These are phyloP conservation scores for Myzus persicae DNA, from an alignment of 1,140 invertebrate genomes.

Conservation along the genomic window DNA sequence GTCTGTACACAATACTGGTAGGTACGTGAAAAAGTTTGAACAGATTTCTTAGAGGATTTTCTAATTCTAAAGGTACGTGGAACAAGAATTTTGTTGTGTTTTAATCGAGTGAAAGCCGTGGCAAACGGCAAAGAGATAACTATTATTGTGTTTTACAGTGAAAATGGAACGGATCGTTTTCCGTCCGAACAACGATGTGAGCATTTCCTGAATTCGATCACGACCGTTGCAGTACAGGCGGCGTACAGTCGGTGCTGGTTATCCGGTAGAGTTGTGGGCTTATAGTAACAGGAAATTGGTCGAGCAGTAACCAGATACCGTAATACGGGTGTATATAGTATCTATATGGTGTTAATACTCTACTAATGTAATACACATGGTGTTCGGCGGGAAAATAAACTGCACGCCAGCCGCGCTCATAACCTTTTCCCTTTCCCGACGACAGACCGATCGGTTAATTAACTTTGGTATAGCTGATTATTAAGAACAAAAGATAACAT, in stretches of 20 bases:
- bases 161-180: neutral
- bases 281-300: slow-evolving; percentile 20
- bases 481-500: neutral
- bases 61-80: no score
- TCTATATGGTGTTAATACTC: neutral
- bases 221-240: no score
- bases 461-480: neutral
- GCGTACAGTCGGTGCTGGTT: no score
- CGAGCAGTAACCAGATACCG: slow-evolving; percentile 1
- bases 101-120: no score
- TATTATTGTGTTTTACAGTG: neutral
- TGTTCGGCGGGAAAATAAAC: neutral
- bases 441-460: neutral
- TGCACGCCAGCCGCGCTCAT: neutral
- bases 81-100: no score
- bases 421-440: neutral
- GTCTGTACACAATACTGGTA: no score
- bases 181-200: neutral
- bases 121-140: no score
- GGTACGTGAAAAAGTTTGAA: no score
- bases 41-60: no score
- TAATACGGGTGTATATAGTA: neutral
- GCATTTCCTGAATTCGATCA: neutral
- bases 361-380: neutral
- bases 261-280: neutral